These are phyloP conservation scores for Orbicella faveolata DNA, from an alignment of 64 coral and sea anemone genomes.

Conservation along the genomic window DNA sequence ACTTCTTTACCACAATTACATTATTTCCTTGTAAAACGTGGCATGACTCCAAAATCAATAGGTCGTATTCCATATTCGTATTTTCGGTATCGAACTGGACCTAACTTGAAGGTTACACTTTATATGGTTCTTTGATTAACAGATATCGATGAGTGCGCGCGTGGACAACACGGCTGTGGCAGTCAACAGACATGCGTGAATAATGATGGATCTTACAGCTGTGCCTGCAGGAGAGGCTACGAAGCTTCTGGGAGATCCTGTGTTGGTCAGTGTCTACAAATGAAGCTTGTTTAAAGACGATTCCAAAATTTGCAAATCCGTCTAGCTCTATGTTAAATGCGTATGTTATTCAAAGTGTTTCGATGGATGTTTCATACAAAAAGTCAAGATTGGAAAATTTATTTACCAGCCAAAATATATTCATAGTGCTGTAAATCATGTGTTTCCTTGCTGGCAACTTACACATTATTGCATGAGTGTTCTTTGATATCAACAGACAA, in stretches of 20 bases:
- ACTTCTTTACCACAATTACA: too few relatives aligned
- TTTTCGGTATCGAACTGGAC: too few relatives aligned
- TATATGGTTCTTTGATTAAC: constrained; percentile 2
- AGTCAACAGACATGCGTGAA: constrained; percentile 23
- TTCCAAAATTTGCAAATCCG: background rate
- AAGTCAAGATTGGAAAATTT: too few relatives aligned
- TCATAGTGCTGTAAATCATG: too few relatives aligned
- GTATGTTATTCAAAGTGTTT: too few relatives aligned
- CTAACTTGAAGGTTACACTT: background rate
- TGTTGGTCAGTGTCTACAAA: background rate
- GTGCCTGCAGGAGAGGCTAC: constrained; percentile 21
- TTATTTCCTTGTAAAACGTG: too few relatives aligned
- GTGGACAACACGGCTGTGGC: constrained; percentile 6
- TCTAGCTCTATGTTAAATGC: background rate
- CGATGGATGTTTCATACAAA: too few relatives aligned
- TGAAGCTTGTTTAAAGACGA: background rate
- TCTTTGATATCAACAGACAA: constrained; percentile 21
- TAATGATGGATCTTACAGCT: constrained; percentile 36
- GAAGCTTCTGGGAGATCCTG: constrained; percentile 24
- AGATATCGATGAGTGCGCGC: constrained; percentile 39
- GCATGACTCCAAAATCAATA: too few relatives aligned
- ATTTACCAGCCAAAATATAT: too few relatives aligned
- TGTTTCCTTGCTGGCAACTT: too few relatives aligned
- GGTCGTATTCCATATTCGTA: too few relatives aligned
- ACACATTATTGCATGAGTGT: too few relatives aligned